A percentile compares a stretch with the other conserved stretches of the same genome.
These are phyloP conservation scores for Eristalinus sepulchralis DNA, from an alignment of 2,888 invertebrate genomes.

Conservation along the genomic window DNA sequence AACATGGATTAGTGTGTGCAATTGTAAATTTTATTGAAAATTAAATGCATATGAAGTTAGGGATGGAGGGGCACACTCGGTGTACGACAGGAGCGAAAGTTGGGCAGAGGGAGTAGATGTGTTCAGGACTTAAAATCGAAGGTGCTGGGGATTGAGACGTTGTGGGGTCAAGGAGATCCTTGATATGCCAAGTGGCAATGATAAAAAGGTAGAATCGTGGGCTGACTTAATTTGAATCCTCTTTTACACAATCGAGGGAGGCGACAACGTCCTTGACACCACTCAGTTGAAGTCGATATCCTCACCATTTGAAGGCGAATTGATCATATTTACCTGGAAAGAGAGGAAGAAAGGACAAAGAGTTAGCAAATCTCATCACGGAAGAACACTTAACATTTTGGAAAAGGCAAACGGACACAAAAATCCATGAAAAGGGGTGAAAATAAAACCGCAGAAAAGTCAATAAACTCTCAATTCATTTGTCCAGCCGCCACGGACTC, in stretches of 20 bases:
- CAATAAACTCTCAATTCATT: constrained; percentile 43
- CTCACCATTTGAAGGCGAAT: background rate
- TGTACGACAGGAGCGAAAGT: no score
- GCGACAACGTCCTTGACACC: no score
- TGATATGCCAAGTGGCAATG: no score
- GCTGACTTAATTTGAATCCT: no score
- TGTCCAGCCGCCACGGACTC: constrained; percentile 1
- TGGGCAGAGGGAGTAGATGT: no score
- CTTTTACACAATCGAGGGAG: no score
- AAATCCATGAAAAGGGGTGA: background rate
- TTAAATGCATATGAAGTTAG: background rate
- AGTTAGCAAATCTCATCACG: no score
- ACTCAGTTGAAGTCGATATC: no score
- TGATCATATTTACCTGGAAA: background rate
- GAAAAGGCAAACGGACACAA: background rate
- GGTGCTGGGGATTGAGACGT: no score
- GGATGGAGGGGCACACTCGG: background rate
- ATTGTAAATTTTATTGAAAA: constrained; percentile 42
- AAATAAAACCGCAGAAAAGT: background rate
- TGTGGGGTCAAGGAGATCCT: no score
- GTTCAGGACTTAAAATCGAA: no score
- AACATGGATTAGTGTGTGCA: background rate
- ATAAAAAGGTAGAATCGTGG: no score
- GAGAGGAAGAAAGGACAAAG: background rate
- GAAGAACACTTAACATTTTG: background rate